These are phyloP conservation scores for Corythoichthys haematopterus DNA, from an alignment of 2,113 vertebrate genomes.

Conservation along the genomic window DNA sequence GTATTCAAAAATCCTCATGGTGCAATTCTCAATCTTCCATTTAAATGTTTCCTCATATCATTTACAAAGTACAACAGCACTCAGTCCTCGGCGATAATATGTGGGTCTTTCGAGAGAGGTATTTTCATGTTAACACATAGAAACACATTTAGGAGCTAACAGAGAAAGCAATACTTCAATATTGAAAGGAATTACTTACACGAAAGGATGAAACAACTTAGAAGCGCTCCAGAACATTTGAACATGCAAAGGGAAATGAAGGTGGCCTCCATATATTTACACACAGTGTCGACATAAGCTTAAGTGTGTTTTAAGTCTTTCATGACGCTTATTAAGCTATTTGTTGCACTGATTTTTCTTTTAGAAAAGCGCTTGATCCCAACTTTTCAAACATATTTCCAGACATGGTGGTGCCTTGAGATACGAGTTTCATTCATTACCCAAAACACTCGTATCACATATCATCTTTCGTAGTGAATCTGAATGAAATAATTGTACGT, in stretches of 20 bases:
- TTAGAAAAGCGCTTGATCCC: slow-evolving; percentile 1
- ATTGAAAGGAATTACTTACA: slow-evolving; percentile 51
- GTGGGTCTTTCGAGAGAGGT: slow-evolving; percentile 52
- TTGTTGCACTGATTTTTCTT: slow-evolving; percentile 14
- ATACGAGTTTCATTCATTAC: background rate
- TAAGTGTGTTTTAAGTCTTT: slow-evolving; percentile 31
- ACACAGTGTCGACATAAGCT: slow-evolving; percentile 22
- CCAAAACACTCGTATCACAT: background rate
- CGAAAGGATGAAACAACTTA: slow-evolving; percentile 47
- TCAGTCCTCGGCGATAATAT: slow-evolving; percentile 10
- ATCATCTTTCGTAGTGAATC: no score
- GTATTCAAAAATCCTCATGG: slow-evolving; percentile 35
- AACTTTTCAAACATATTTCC: slow-evolving; percentile 1
- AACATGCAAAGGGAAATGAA: slow-evolving; percentile 65
- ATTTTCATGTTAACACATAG: slow-evolving; percentile 62
- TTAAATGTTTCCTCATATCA: slow-evolving; percentile 20
- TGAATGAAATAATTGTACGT: no score
- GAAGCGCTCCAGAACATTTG: slow-evolving; percentile 49
- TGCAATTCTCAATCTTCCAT: slow-evolving; percentile 20
- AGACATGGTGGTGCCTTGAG: background rate
- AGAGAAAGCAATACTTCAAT: slow-evolving; percentile 50
- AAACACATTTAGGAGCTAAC: slow-evolving; percentile 46
- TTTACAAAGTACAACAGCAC: slow-evolving; percentile 15
- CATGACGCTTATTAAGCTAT: slow-evolving; percentile 7
- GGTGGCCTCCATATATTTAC: slow-evolving; percentile 50